Percentiles rank a stretch among this genome's conserved stretches.
Evolutionary conservation across 2,113 vertebrate genomes (phyloP).

Genomic region (Scopus umbretta): DNA sequence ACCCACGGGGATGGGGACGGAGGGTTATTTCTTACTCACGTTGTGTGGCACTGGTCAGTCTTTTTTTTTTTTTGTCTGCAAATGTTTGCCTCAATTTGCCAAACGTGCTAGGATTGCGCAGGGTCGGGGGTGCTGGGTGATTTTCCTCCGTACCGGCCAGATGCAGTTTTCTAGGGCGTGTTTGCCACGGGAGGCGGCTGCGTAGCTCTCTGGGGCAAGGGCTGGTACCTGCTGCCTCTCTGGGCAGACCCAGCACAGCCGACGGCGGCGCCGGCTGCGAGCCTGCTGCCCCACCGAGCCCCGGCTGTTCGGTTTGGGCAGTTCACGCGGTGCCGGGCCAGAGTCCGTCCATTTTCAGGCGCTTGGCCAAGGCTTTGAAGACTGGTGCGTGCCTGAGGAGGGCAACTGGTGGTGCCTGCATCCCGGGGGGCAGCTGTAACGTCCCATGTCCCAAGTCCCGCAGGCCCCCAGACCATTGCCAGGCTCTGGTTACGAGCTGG

Average conservation of each 20-base stretch:
- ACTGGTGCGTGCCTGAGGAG: not conserved
- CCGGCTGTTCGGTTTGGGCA: not conserved
- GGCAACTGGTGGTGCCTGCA: accelerated
- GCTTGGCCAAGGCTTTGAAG: not conserved
- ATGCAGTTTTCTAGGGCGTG: too few species aligned
- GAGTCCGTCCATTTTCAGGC: accelerated
- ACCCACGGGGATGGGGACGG: not conserved
- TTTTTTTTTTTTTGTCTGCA: not conserved
- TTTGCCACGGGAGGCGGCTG: not conserved
- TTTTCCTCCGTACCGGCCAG: not conserved
- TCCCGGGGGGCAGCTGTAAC: not conserved
- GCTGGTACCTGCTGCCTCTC: not conserved
- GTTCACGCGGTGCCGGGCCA: not conserved
- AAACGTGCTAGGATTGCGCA: not conserved
- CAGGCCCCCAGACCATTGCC: not conserved
- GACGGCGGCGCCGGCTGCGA: not conserved
- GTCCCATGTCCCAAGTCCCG: not conserved
- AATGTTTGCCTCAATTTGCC: not conserved
- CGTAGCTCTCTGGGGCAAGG: not conserved
- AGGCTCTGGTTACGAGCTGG: not conserved
- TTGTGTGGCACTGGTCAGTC: not conserved
- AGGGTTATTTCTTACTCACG: not conserved
- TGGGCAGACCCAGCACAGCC: not conserved
- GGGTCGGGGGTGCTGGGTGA: not conserved
- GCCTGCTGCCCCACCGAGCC: not conserved